Percentiles rank a stretch among this genome's conserved stretches.
These are phyloP conservation scores for Agrotis segetum DNA, from an alignment of 2,888 invertebrate species.

Conservation along the genomic window DNA sequence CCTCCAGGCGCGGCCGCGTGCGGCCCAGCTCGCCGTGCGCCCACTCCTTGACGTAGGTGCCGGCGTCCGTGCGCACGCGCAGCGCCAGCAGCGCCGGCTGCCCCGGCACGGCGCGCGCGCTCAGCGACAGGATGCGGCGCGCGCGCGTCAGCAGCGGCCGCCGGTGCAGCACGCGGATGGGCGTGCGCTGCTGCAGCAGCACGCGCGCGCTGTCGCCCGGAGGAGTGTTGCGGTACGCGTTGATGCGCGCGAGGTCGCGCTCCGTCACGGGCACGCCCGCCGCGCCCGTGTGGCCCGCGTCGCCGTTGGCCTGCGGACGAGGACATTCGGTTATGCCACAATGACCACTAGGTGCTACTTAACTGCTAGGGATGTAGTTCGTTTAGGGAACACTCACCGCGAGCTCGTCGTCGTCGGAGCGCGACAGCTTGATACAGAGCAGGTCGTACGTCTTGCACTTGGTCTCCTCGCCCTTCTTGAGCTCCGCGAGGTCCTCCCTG, in stretches of 20 bases:
- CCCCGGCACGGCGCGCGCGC: conserved; percentile 89
- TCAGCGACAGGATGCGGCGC: conserved; percentile 91
- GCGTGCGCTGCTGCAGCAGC: conserved; percentile 95
- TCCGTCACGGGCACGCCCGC: conserved; percentile 37
- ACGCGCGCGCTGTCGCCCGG: conserved; percentile 82
- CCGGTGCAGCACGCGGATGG: conserved; percentile 97
- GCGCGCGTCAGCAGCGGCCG: conserved; percentile 94
- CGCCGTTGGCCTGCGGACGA: conserved; percentile 18
- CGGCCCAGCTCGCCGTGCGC: conserved; percentile 98
- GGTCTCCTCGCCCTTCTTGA: conserved; percentile 96
- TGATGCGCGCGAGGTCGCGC: conserved; percentile 87
- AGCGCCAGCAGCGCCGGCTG: conserved; percentile 91
- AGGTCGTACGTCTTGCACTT: conserved; percentile 97
- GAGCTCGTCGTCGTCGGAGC: conserved; percentile 69
- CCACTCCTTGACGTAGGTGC: conserved; percentile 99
- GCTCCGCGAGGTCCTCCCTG: conserved; percentile 92
- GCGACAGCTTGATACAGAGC: conserved; percentile 92
- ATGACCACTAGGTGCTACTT: no score
- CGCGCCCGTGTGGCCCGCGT: neutral
- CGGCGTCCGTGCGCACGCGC: conserved; percentile 95
- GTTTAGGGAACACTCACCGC: conserved; percentile 1
- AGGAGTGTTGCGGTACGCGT: conserved; percentile 77
- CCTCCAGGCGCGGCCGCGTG: conserved; percentile 94
- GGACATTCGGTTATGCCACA: neutral
- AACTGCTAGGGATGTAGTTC: no score